Conservation (phyloP, 1,140 invertebrate species). For the Octopus bimaculoides region DNA sequence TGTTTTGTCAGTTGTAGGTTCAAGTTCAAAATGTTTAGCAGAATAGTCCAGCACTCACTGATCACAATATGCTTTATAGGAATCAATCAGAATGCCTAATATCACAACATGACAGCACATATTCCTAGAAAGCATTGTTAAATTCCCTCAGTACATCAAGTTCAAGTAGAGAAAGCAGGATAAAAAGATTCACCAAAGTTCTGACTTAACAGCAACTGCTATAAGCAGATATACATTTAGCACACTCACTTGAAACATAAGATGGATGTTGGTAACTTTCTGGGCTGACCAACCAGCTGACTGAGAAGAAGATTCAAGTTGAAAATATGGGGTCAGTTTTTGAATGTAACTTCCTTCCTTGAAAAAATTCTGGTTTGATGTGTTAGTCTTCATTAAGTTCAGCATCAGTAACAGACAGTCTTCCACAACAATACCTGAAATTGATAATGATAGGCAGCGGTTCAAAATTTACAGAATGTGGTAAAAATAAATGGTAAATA, state of each 20-base stretch:
- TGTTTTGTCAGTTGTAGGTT: too few species aligned
- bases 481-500: too few species aligned
- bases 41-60: too few species aligned
- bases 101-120: too few species aligned
- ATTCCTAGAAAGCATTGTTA: too few species aligned
- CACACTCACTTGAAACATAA: conserved; percentile 72
- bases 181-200: background rate
- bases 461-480: too few species aligned
- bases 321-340: conserved; percentile 82
- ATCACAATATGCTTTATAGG: too few species aligned
- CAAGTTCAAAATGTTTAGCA: too few species aligned
- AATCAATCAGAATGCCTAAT: too few species aligned
- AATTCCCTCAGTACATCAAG: too few species aligned
- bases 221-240: background rate
- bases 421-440: conserved; percentile 86
- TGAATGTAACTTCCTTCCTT: conserved; percentile 94
- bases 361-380: conserved; percentile 98
- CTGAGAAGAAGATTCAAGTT: conserved; percentile 61
- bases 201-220: conserved; percentile 2
- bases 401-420: conserved; percentile 94
- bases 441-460: too few species aligned
- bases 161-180: background rate
- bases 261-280: conserved; percentile 91
- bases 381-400: conserved; percentile 91
- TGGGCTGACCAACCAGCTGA: conserved; percentile 81